Evolutionary conservation across 1,140 invertebrate species (phyloP), one percentile per base, ranked within the genome.

Genomic region (Leptopilina boulardi): DNA sequence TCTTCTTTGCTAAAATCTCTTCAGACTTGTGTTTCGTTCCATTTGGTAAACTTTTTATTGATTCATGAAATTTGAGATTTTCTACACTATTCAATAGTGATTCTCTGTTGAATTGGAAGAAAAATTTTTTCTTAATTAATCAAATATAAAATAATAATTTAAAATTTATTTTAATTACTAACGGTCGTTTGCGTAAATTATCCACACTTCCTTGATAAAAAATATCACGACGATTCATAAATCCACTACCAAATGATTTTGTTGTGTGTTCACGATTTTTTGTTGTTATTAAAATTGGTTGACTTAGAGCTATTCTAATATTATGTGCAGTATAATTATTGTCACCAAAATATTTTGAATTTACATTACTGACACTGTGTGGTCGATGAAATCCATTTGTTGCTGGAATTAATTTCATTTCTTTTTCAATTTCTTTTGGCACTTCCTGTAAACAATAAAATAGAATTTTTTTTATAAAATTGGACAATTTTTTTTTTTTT

Each of bases 161-260:
- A 38, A 4, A 38, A 38, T 4, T 38, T 38, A 38, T 38, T 38
- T 41, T 41, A 41, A 41, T 5, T 80, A 86, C 83, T 83, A 18
- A 82, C 79, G 77, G 79, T 38, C 78, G 47, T 91, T 93, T 85
- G 89, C 89, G 26, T 19, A 95, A 88, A 85, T 95, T 95, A 34
- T 94, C 92, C 74, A 97, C 90, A 84, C 95, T 96, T 74, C 96
- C 96, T 83, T 95, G 95, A 87, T 98, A 98, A 81, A 98, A 94
- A 1, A 97, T 94, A 88, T 99, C 97, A 59, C 95, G 95, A 23
- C 96, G 91, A 85, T 95, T 94, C 92, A 97, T 94, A n/a, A 96
- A 93, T 21, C 96, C 95, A 79, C 94, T 94, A 38, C 93, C 93
- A 34, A 85, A 85, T 81, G 88, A 23, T 81, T 83, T 82, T 59